A percentile compares a stretch with the other conserved stretches of the same genome.
phyloP scores from a whole-genome alignment of 1,140 invertebrate species.

The Epicauta chinensis region DNA sequence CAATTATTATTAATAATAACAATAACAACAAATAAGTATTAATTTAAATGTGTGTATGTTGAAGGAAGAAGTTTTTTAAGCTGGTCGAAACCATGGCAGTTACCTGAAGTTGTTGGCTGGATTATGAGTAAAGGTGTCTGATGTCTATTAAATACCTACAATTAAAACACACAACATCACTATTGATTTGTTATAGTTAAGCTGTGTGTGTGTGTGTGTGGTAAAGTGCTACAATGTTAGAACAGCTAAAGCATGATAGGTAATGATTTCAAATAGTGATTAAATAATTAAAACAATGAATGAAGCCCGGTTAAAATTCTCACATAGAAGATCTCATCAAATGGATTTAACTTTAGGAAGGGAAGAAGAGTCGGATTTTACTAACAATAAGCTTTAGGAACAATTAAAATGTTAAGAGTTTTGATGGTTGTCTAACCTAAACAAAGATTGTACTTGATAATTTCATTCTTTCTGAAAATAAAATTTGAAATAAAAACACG shows the following conservation, averaged over 20 bases:
- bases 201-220: conserved; percentile 2
- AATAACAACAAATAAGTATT: too few relatives aligned
- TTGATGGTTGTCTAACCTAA: conserved; percentile 12
- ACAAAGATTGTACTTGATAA: too few relatives aligned
- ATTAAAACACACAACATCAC: conserved; percentile 23
- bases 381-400: too few relatives aligned
- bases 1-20: too few relatives aligned
- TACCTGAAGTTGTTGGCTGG: conserved; percentile 19
- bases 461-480: background rate
- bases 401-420: background rate
- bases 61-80: conserved; percentile 14
- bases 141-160: conserved; percentile 23
- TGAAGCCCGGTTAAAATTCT: too few relatives aligned
- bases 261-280: too few relatives aligned
- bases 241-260: background rate
- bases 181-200: conserved; percentile 10
- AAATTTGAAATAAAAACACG: background rate
- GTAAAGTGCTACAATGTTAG: conserved; percentile 7
- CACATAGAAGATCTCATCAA: too few relatives aligned
- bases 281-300: too few relatives aligned
- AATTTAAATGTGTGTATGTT: background rate
- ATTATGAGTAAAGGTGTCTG: background rate
- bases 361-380: too few relatives aligned
- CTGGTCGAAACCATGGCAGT: conserved; percentile 21
- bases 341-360: too few relatives aligned